These are phyloP conservation scores for Falco cherrug DNA, from an alignment of 2,797 vertebrate genomes.

Conservation along the genomic window DNA sequence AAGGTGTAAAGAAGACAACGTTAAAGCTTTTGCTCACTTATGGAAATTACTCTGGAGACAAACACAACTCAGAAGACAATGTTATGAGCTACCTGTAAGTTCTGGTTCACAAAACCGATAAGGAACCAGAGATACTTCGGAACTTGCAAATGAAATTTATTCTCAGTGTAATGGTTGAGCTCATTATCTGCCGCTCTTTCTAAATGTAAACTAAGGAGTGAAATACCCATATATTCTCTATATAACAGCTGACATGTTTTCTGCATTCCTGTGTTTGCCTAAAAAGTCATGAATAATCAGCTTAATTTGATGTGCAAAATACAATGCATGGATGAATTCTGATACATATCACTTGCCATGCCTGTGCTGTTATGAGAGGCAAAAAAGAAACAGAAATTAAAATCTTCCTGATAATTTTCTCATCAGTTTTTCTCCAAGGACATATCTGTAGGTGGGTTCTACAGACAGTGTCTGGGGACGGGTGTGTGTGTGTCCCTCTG, in stretches of 20 bases:
- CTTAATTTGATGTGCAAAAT: slow-evolving; percentile 66
- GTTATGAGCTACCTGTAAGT: slow-evolving; percentile 37
- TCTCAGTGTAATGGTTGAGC: not conserved
- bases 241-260: slow-evolving; percentile 32
- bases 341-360: not conserved
- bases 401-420: slow-evolving; percentile 51
- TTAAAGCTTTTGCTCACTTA: slow-evolving; percentile 28
- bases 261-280: slow-evolving; percentile 53
- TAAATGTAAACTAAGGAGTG: not conserved
- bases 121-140: not conserved
- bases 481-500: too few species aligned
- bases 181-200: slow-evolving; percentile 21
- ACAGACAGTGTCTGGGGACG: not conserved
- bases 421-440: slow-evolving; percentile 36
- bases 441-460: not conserved
- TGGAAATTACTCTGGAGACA: slow-evolving; percentile 23
- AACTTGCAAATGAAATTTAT: slow-evolving; percentile 24
- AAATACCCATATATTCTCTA: not conserved
- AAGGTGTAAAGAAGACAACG: slow-evolving; percentile 11
- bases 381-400: slow-evolving; percentile 38
- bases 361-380: not conserved
- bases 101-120: slow-evolving; percentile 21
- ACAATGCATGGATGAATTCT: slow-evolving; percentile 42
- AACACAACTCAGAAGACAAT: not conserved
- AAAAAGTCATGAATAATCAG: slow-evolving; percentile 50